Conservation (phyloP, 2,888 invertebrate genomes). For the Monochamus alternatus region DNA sequence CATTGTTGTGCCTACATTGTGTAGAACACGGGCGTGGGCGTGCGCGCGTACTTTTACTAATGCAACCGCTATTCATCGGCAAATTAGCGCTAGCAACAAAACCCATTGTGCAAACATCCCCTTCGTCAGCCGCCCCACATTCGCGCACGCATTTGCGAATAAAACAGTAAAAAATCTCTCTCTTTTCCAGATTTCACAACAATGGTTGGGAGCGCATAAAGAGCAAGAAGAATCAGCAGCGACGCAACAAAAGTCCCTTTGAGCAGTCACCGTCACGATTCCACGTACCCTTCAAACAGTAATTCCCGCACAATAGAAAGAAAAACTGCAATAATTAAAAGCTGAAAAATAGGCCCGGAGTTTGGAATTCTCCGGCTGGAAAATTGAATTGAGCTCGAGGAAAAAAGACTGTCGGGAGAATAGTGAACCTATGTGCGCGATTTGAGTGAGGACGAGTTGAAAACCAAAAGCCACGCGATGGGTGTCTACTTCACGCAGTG, state of each 20-base stretch:
- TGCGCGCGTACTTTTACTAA: neutral
- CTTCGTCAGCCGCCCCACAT: neutral
- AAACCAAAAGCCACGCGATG: constrained; percentile 47
- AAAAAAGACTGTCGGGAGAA: constrained; percentile 40
- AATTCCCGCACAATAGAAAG: constrained; percentile 32
- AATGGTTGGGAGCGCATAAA: constrained; percentile 19
- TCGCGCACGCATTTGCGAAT: constrained; percentile 12
- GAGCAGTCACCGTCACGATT: constrained; percentile 15
- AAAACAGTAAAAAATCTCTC: constrained; percentile 23
- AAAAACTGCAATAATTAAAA: constrained; percentile 42
- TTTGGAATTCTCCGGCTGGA: constrained; percentile 44
- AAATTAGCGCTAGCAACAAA: neutral
- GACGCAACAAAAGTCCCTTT: constrained; percentile 25
- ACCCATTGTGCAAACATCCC: neutral
- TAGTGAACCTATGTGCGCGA: constrained; percentile 44
- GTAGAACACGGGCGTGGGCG: no score
- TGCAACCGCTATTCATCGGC: neutral
- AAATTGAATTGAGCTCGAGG: constrained; percentile 46
- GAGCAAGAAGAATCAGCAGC: constrained; percentile 27
- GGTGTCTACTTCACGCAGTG: constrained; percentile 54
- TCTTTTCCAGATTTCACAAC: constrained; percentile 27
- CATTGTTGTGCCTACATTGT: no score
- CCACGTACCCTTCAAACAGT: constrained; percentile 30
- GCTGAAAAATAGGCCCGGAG: constrained; percentile 33
- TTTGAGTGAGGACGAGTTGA: constrained; percentile 43